These are phyloP conservation scores for Laspeyria flexula DNA, from an alignment of 2,888 invertebrate genomes.

Conservation along the genomic window DNA sequence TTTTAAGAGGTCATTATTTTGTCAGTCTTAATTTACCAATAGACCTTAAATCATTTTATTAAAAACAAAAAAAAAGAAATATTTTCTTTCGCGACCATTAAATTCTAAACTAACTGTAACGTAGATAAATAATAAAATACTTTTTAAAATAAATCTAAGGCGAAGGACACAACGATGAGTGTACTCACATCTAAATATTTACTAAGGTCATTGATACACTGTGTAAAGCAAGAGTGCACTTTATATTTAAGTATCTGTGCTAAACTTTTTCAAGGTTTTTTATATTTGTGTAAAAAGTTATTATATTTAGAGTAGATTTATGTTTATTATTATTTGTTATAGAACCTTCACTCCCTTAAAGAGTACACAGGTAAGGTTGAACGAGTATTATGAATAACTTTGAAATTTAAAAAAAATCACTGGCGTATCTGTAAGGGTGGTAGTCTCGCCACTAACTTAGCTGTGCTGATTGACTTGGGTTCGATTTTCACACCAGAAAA, in stretches of 20 bases:
- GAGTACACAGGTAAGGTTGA: neutral
- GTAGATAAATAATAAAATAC: too few species aligned
- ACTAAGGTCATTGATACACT: conserved; percentile 16
- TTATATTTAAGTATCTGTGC: conserved; percentile 5
- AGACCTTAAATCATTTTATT: too few species aligned
- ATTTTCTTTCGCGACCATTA: too few species aligned
- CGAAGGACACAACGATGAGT: neutral
- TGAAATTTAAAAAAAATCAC: too few species aligned
- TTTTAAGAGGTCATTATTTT: neutral
- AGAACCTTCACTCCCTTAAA: conserved; percentile 1
- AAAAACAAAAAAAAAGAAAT: too few species aligned
- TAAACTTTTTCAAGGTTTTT: conserved; percentile 26
- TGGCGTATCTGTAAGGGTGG: too few species aligned
- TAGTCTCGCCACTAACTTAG: too few species aligned
- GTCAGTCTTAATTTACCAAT: neutral
- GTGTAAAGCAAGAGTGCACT: neutral
- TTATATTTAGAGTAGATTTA: conserved; percentile 24
- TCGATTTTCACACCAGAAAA: too few species aligned
- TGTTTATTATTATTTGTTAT: neutral
- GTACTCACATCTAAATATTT: conserved; percentile 3
- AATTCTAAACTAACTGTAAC: too few species aligned
- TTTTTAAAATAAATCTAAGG: neutral
- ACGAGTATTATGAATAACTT: too few species aligned
- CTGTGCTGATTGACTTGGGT: too few species aligned
- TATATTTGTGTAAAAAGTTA: conserved; percentile 25